phyloP scores from a whole-genome alignment of 1,140 invertebrate genomes.

The Saccostrea glomerata region DNA sequence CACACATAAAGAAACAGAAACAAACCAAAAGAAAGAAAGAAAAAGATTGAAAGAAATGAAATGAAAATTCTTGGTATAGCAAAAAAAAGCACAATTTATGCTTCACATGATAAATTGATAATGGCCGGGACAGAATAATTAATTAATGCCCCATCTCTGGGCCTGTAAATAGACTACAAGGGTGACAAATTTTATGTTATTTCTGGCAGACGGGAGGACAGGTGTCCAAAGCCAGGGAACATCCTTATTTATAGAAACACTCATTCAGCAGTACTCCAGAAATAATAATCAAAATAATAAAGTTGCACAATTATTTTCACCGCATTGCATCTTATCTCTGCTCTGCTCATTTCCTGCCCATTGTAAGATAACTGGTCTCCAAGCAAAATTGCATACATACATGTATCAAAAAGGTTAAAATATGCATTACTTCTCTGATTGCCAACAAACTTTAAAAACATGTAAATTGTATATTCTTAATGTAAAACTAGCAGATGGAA shows the following conservation, averaged over 20 bases:
- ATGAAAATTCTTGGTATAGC: no score
- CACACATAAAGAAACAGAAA: background rate
- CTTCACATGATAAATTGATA: background rate
- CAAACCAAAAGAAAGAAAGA: background rate
- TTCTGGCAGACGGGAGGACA: background rate
- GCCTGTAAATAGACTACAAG: background rate
- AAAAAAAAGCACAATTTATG: background rate
- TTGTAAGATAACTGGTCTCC: no score
- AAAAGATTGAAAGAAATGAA: background rate
- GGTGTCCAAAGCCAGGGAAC: background rate
- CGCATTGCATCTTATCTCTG: no score
- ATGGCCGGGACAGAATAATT: background rate
- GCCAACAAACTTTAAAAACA: no score
- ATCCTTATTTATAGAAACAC: background rate
- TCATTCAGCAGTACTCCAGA: background rate
- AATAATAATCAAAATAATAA: no score
- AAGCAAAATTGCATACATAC: no score
- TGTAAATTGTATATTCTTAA: no score
- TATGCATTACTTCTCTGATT: no score
- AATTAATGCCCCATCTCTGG: background rate
- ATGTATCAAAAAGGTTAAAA: no score
- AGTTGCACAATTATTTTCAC: no score
- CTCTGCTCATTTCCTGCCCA: no score
- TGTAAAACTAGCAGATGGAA: no score
- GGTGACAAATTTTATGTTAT: background rate